A percentile compares a stretch with the other conserved stretches of the same genome.
phyloP scores from a whole-genome alignment of 2,888 invertebrate species.

The Agriopis leucophaearia region DNA sequence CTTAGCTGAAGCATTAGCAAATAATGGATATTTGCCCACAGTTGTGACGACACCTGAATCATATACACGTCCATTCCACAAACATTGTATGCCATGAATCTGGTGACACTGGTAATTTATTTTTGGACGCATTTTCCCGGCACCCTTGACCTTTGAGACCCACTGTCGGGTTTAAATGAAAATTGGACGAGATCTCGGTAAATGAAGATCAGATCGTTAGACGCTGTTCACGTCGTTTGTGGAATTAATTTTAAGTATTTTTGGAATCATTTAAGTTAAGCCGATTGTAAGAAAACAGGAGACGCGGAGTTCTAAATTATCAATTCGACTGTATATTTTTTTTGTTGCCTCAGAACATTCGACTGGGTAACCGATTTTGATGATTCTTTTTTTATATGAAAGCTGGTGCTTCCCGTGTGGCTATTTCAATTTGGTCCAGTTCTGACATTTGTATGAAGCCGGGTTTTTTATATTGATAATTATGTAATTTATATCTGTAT shows the following conservation, averaged over 20 bases:
- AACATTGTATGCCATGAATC: background rate
- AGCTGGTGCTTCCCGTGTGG: no score
- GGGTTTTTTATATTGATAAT: no score
- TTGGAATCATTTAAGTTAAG: slow-evolving; percentile 8
- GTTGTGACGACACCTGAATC: background rate
- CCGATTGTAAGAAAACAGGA: slow-evolving; percentile 1
- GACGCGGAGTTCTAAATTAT: no score
- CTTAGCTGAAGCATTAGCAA: background rate
- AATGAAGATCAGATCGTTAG: slow-evolving; percentile 29
- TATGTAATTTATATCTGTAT: no score
- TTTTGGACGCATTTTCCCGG: slow-evolving; percentile 19
- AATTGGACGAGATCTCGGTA: slow-evolving; percentile 23
- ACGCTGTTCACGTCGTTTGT: slow-evolving; percentile 12
- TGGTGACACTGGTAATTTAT: slow-evolving; percentile 35
- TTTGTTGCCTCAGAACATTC: no score
- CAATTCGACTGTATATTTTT: no score
- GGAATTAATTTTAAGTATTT: slow-evolving; percentile 10
- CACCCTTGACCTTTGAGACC: slow-evolving; percentile 33
- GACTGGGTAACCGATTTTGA: no score
- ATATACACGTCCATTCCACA: background rate
- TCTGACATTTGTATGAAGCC: no score
- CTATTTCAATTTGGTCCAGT: no score
- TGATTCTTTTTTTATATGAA: no score
- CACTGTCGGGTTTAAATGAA: slow-evolving; percentile 31
- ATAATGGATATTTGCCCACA: background rate